These are phyloP conservation scores for Megamerina dolium DNA, from an alignment of 2,888 invertebrate species.

Conservation along the genomic window DNA sequence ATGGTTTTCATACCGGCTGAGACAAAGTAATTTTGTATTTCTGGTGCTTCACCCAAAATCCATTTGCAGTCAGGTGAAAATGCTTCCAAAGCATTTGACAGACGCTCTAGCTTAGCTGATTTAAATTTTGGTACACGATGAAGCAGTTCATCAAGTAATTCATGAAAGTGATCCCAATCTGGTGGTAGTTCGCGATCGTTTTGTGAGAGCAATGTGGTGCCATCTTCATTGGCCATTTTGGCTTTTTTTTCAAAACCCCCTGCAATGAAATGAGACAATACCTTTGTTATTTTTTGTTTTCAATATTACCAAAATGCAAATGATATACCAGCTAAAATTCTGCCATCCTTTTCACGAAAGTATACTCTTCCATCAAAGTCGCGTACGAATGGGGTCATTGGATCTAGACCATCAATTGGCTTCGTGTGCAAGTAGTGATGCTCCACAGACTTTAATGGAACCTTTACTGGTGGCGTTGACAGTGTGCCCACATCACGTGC, in stretches of 20 bases:
- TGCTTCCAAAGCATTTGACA: conserved; percentile 87
- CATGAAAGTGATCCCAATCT: conserved; percentile 97
- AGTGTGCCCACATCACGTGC: conserved; percentile 82
- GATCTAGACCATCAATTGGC: conserved; percentile 63
- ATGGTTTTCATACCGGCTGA: conserved; percentile 96
- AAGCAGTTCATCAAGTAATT: conserved; percentile 77
- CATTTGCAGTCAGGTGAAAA: conserved; percentile 96
- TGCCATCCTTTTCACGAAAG: conserved; percentile 77
- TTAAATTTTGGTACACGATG: conserved; percentile 75
- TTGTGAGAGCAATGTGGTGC: conserved; percentile 58
- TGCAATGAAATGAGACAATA: conserved; percentile 3
- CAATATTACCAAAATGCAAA: no score
- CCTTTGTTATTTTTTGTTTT: background rate
- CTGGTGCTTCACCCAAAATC: conserved; percentile 91
- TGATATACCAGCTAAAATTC: conserved; percentile 65
- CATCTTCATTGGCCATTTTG: conserved; percentile 83
- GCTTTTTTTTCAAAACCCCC: conserved; percentile 90
- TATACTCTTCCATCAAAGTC: conserved; percentile 86
- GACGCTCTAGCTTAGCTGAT: conserved; percentile 67
- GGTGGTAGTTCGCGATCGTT: conserved; percentile 66
- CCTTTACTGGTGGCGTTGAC: conserved; percentile 74
- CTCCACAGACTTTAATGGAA: conserved; percentile 86
- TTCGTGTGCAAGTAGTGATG: conserved; percentile 91
- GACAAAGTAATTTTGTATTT: conserved; percentile 83
- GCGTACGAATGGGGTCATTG: conserved; percentile 79